Evolutionary conservation across 2,888 invertebrate genomes (phyloP), one percentile per base, ranked within the genome.

Genomic region (Corythucha ciliata): DNA sequence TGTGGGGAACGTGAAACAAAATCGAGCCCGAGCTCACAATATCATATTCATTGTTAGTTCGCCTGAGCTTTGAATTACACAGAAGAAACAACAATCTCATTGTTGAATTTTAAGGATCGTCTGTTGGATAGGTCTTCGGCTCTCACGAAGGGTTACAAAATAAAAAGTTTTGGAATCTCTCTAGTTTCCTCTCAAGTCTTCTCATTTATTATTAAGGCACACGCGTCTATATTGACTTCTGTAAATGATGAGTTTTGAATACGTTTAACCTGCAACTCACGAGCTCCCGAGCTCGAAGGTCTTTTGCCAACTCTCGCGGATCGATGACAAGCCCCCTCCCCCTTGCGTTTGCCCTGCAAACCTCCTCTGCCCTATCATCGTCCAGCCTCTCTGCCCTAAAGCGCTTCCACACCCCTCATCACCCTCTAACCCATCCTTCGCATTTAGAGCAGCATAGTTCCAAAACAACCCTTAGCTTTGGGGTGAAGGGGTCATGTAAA

Each of bases 401-500:
- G 34, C 34, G 36, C 25, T 24, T 20, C 34, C 34, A 24, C 34
- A 18, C 36, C 25, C 34, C 36, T 14, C 25, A 14, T 12, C 36
- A 6, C 21, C 10, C 21, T 8, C 40, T 40, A n/a, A n/a, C n/a
- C n/a, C n/a, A n/a, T n/a, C n/a, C n/a, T n/a, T n/a, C n/a, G n/a
- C n/a, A n/a, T n/a, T n/a, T n/a, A n/a, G n/a, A n/a, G n/a, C n/a
- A n/a, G n/a, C n/a, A n/a, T n/a, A n/a, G n/a, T n/a, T n/a, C n/a
- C n/a, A n/a, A n/a, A n/a, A n/a, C n/a, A n/a, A 18, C 36, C 20
- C 47, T 36, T 32, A 32, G 21, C 32, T 33, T 33, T 47, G 20
- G 36, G 27, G 26, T 20, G 24, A 27, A 37, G 47, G 36, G 24
- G 18, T 18, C 34, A 47, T 47, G 47, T 47, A 47, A 47, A 47